Base-by-base conservation (phyloP, 1,140 invertebrate species). In the Battus philenor region DNA sequence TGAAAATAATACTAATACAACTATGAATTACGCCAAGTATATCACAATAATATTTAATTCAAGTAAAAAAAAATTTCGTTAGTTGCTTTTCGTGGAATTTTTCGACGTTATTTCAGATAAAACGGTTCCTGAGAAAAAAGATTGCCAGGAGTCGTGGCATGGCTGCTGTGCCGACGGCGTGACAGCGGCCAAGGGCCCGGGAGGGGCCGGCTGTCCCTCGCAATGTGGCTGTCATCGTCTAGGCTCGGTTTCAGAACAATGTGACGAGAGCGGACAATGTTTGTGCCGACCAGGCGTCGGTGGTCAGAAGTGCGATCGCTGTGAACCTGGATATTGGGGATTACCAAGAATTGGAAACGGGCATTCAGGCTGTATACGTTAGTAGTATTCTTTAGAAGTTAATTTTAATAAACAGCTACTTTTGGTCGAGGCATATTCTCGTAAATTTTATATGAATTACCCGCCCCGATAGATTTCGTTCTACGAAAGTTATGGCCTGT, bases 101-200 rank as follows among this genome's bases (percentile, higher is more conserved):
- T n/a, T n/a, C n/a, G 5, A 30, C 1, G 15, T 8, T n/a, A 16
- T 45, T 56, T 8, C 34, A 87, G 83, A 87, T 32, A 87, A 86
- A 66, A 55, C 70, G 12, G 58, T 78, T 17, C 54, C 62, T 2
- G 86, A 88, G 47, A 88, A 86, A 58, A 89, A 88, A 53, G 86
- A 86, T 13, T 95, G 94, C 67, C 88, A 89, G 50, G 91, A 93
- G 44, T 91, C 92, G 0, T 91, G 91, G 89, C 91, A 91, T 68
- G 95, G 95, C 0, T 98, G 97, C 71, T 98, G 97, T 76, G 92
- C 93, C 0, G 96, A 98, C 68, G 93, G 92, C 7, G 91, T 92
- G 52, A 97, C 94, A 0, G 76, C 92, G 0, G 94, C 97, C 0
- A 88, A 92, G 12, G 96, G 94, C 9, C 90, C 92, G 0, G 90